Conservation (phyloP, 2,797 vertebrate genomes). For the Setipinna tenuifilis region DNA sequence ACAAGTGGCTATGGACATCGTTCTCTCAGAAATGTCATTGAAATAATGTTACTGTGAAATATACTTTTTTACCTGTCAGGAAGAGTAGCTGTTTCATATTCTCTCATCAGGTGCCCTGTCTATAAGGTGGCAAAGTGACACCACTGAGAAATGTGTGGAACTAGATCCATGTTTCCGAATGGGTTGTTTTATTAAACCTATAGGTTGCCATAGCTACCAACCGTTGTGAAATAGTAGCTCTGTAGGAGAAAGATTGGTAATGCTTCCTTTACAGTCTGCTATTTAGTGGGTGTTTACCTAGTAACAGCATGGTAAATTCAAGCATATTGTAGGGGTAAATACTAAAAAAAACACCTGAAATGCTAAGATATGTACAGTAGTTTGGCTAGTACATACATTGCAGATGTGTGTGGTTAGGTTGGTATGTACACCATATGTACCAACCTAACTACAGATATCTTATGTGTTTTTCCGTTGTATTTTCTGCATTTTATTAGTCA, state of each 20-base stretch:
- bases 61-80: background rate
- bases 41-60: background rate
- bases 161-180: background rate
- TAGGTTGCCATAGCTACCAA: background rate
- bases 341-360: too few species aligned
- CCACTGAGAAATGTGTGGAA: background rate
- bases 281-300: background rate
- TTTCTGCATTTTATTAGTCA: too few species aligned
- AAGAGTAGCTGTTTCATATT: background rate
- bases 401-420: too few species aligned
- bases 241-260: background rate
- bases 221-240: background rate
- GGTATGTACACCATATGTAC: too few species aligned
- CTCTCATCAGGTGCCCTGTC: background rate
- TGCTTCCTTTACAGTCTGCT: background rate
- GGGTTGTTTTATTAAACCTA: background rate
- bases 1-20: background rate
- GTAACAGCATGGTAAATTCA: too few species aligned
- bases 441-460: too few species aligned
- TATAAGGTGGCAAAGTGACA: background rate
- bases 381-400: too few species aligned
- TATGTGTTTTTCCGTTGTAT: too few species aligned
- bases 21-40: slow-evolving; percentile 1
- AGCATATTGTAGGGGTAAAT: too few species aligned
- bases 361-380: too few species aligned